Evolutionary conservation across 2,888 invertebrate genomes (phyloP), one percentile per base, ranked within the genome.

Genomic region (Hipparchia sbordonii): DNA sequence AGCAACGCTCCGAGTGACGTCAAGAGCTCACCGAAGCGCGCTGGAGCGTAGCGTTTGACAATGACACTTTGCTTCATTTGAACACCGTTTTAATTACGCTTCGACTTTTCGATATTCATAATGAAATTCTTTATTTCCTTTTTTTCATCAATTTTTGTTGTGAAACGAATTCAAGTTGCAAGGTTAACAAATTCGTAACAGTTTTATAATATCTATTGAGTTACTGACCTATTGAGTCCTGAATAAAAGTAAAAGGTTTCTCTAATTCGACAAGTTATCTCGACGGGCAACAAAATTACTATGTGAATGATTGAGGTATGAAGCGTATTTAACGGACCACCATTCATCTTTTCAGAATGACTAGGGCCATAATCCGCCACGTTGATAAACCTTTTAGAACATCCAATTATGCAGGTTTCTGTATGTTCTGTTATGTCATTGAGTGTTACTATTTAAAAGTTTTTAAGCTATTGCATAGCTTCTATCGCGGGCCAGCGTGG

Each of bases 31-130:
- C 82, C 82, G 82, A 80, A 79, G 79, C 85, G 81, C 83, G 81
- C 82, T 82, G 82, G 80, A 79, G 79, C 85, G 81, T 83, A 83
- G 82, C 85, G 82, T 82, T 85, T 84, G 85, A 87, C 80, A 80
- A 81, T 85, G 81, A 83, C 84, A 83, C 86, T 87, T 85, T 84
- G 82, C 83, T 82, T 83, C 82, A 85, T 86, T 84, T 82, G 81
- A 74, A 80, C 78, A 77, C 77, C 73, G 75, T 75, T 79, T 75
- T 73, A 76, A 77, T 77, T 72, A 77, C 76, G 70, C 67, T 69
- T 72, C 76, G 76, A 77, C 73, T 79, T 78, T 77, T 77, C 77
- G 54, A 69, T 69, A 70, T 51, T 52, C 52, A 48, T 69, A 65
- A 65, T 52, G 54, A 59, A 51, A 60, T 57, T 69, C 62, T 56